Conservation (phyloP, 2,797 vertebrate species). For the Enteromius afrohamiltoni region DNA sequence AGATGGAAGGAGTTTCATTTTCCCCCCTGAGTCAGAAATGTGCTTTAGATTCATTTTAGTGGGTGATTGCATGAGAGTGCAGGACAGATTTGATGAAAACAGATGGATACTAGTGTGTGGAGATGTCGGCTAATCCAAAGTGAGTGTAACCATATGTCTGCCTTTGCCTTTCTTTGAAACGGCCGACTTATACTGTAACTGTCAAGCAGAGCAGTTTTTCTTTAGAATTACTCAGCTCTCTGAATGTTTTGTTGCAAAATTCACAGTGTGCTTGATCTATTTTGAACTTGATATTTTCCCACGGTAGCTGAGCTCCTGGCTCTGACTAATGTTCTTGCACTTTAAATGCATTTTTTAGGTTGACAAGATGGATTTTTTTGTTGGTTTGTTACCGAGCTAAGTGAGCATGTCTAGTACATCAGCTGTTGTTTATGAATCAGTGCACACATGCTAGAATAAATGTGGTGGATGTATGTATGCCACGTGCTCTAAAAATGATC, state of each 20-base stretch:
- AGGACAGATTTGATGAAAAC: conserved; percentile 62
- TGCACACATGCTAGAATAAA: not conserved
- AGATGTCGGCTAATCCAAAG: conserved; percentile 50
- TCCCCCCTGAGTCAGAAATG: conserved; percentile 40
- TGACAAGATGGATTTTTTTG: not conserved
- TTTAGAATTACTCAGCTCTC: conserved; percentile 18
- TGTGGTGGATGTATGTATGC: conserved; percentile 26
- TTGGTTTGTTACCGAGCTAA: not conserved
- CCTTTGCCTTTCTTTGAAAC: conserved; percentile 52
- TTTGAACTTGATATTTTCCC: conserved; percentile 19
- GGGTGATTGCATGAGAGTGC: conserved; percentile 51
- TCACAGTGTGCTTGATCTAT: conserved; percentile 4
- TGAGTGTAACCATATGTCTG: conserved; percentile 61
- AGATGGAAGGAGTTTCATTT: conserved; percentile 42
- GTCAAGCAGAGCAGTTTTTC: conserved; percentile 20
- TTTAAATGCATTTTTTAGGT: not conserved
- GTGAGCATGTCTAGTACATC: not conserved
- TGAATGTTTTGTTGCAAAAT: not conserved
- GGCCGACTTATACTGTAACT: conserved; percentile 25
- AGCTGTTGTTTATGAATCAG: conserved; percentile 15
- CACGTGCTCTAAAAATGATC: conserved; percentile 33
- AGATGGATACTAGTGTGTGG: conserved; percentile 67
- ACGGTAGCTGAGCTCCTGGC: not conserved
- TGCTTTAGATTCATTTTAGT: conserved; percentile 54
- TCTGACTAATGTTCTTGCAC: not conserved